Conservation (phyloP, 2,888 invertebrate species). For the Dicyrtoma fusca region DNA sequence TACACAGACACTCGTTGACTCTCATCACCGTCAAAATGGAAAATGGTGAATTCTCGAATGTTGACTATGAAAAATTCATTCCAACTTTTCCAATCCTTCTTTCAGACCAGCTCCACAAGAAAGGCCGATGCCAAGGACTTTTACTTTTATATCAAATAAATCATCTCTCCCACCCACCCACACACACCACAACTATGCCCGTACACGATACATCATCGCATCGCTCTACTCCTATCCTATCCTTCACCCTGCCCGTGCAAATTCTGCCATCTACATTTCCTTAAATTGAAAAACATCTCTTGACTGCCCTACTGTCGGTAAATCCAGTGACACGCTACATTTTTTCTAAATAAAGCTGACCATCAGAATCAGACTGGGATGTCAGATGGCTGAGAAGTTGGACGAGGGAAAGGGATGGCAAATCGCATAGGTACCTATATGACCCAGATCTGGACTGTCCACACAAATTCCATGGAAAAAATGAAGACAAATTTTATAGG, state of each 20-base stretch:
- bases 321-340: too few species aligned
- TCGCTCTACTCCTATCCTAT: too few species aligned
- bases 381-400: too few species aligned
- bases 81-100: constrained; percentile 34
- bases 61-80: constrained; percentile 33
- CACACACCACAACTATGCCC: too few species aligned
- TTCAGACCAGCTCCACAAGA: constrained; percentile 2
- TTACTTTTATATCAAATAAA: not conserved
- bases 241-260: too few species aligned
- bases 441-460: not conserved
- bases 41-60: not conserved
- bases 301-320: too few species aligned
- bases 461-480: not conserved
- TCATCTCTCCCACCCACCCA: not conserved
- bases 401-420: too few species aligned
- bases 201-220: too few species aligned
- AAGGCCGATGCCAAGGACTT: not conserved
- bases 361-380: too few species aligned
- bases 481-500: not conserved
- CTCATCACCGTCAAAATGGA: constrained; percentile 15
- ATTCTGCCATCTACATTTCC: too few species aligned
- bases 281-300: too few species aligned
- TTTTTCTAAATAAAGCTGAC: constrained; percentile 8
- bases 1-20: not conserved
- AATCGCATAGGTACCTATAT: too few species aligned